A percentile compares a stretch with the other conserved stretches of the same genome.
Evolutionary conservation across 2,113 vertebrate species (phyloP).

Genomic region (Thalassoma bifasciatum): DNA sequence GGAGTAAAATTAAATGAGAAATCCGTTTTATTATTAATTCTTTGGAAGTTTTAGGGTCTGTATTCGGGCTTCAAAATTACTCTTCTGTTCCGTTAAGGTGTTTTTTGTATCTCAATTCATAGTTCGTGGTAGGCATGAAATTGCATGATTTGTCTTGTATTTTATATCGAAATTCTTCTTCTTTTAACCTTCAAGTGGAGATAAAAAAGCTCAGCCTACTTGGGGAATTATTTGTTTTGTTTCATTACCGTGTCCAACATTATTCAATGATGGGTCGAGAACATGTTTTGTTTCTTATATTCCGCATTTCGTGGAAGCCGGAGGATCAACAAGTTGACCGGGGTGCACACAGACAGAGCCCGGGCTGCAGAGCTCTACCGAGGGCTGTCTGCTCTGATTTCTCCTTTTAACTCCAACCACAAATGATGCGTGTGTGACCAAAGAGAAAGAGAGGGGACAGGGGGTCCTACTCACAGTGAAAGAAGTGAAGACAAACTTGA

Average conservation of each 20-base stretch:
- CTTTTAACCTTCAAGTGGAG: too few species aligned
- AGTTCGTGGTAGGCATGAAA: neutral
- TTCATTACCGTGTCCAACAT: too few species aligned
- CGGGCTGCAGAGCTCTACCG: constrained; percentile 86
- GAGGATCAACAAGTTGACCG: constrained; percentile 41
- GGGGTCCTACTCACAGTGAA: constrained; percentile 14
- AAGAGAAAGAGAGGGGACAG: constrained; percentile 45
- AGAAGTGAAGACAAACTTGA: neutral
- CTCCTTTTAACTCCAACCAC: constrained; percentile 85
- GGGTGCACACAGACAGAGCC: constrained; percentile 89
- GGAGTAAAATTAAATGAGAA: neutral
- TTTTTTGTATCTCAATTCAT: neutral
- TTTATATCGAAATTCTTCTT: too few species aligned
- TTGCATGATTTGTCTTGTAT: too few species aligned
- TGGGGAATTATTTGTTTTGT: too few species aligned
- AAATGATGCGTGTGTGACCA: constrained; percentile 47
- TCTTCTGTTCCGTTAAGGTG: neutral
- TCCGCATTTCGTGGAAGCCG: constrained; percentile 62
- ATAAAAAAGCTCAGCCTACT: too few species aligned
- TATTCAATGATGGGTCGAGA: too few species aligned
- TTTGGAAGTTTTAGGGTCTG: neutral
- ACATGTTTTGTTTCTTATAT: neutral
- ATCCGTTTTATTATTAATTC: neutral
- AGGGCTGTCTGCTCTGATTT: constrained; percentile 84
- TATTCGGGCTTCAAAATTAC: too few species aligned